Evolutionary conservation across 2,797 vertebrate species (phyloP).

Genomic region (Hoplostethus atlanticus): DNA sequence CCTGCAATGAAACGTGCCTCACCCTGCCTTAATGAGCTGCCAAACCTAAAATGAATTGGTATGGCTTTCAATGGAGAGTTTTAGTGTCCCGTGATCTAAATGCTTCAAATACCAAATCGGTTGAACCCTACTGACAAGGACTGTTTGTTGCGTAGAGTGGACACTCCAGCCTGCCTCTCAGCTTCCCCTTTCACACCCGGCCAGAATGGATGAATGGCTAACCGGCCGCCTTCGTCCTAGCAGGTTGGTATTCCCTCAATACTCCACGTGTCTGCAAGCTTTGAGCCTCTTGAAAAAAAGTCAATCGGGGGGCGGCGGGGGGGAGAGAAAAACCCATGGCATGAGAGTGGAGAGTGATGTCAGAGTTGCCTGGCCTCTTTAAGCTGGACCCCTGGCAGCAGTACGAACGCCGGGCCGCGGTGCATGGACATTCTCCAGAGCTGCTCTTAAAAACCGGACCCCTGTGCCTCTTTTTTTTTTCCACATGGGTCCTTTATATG

Average conservation of each 20-base stretch:
- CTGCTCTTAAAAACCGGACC: constrained; percentile 62
- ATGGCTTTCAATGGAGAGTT: no score
- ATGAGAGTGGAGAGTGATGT: constrained; percentile 73
- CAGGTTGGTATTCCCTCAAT: constrained; percentile 62
- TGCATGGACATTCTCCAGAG: constrained; percentile 73
- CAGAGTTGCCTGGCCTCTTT: constrained; percentile 74
- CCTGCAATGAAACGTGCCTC: no score
- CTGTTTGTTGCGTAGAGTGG: constrained; percentile 53
- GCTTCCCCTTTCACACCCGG: constrained; percentile 51
- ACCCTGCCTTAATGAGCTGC: no score
- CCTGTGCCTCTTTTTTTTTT: constrained; percentile 21
- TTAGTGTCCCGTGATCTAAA: no score
- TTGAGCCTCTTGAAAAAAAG: constrained; percentile 41
- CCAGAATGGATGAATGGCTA: constrained; percentile 56
- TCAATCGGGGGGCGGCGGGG: not conserved
- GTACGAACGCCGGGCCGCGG: constrained; percentile 33
- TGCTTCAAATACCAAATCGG: not conserved
- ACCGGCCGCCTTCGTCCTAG: constrained; percentile 48
- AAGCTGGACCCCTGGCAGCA: constrained; percentile 62
- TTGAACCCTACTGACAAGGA: constrained; percentile 36
- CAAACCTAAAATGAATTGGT: no score
- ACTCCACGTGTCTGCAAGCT: constrained; percentile 60
- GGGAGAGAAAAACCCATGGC: constrained; percentile 21
- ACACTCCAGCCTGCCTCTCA: constrained; percentile 49
- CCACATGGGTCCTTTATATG: constrained; percentile 49